Evolutionary conservation across 2,113 vertebrate species (phyloP).

Genomic region (Notothenia coriiceps): DNA sequence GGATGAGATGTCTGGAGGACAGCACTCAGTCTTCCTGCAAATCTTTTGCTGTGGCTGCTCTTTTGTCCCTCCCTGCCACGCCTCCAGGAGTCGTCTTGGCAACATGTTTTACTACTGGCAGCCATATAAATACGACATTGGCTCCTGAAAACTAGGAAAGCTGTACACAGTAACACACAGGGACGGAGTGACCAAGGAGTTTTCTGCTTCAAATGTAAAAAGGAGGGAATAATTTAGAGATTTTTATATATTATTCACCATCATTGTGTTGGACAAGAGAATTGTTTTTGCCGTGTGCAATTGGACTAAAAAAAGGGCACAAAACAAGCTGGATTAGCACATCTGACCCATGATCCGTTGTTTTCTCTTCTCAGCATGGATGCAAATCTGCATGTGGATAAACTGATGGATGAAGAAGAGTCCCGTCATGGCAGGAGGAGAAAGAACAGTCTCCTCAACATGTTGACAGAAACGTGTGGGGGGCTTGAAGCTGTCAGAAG

Average conservation of each 20-base stretch:
- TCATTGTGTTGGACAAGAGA: constrained; percentile 3
- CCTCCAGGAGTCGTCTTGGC: constrained; percentile 71
- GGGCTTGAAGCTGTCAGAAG: constrained; percentile 27
- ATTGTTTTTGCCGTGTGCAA: constrained; percentile 2
- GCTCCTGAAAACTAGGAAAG: constrained; percentile 55
- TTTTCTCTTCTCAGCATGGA: constrained; percentile 34
- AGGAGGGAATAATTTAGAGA: constrained; percentile 2
- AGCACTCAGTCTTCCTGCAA: constrained; percentile 26
- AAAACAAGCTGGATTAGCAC: not conserved
- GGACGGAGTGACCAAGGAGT: constrained; percentile 36
- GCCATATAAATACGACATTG: constrained; percentile 61
- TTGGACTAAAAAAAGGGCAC: not conserved
- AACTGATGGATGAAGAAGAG: constrained; percentile 32
- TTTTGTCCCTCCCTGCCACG: constrained; percentile 66
- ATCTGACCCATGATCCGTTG: not conserved
- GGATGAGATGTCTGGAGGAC: constrained; percentile 40
- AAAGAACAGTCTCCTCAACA: constrained; percentile 21
- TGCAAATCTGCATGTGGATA: constrained; percentile 1
- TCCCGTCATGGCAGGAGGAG: not conserved
- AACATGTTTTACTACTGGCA: constrained; percentile 76
- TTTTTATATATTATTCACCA: not conserved
- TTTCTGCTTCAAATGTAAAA: constrained; percentile 18
- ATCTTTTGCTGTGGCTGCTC: constrained; percentile 33
- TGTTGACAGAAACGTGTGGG: constrained; percentile 25
- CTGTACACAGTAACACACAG: constrained; percentile 41